A percentile compares a stretch with the other conserved stretches of the same genome.
Evolutionary conservation across 2,113 vertebrate genomes (phyloP).

Genomic region (Ptyas mucosa): DNA sequence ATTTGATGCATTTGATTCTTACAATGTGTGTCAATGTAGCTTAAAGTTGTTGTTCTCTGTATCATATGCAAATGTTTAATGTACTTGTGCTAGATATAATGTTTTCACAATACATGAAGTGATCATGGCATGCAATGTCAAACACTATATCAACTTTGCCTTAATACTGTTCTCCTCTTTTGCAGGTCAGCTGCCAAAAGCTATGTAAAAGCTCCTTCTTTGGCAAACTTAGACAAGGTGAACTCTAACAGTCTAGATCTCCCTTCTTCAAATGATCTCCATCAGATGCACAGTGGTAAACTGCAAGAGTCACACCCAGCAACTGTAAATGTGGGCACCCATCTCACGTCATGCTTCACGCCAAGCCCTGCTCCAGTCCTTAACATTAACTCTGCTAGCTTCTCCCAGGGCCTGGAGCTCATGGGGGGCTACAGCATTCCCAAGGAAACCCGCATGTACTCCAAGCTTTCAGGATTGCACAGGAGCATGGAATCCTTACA

Average conservation of each 20-base stretch:
- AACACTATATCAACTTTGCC: neutral
- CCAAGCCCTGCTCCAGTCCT: constrained; percentile 92
- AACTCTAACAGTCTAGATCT: constrained; percentile 87
- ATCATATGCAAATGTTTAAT: neutral
- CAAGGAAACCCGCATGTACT: constrained; percentile 80
- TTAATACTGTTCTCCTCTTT: neutral
- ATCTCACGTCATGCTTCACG: constrained; percentile 76
- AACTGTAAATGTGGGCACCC: constrained; percentile 21
- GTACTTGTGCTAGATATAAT: neutral
- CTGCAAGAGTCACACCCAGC: constrained; percentile 75
- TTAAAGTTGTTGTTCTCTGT: neutral
- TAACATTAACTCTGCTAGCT: constrained; percentile 89
- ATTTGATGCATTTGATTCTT: neutral
- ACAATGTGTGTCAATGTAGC: neutral
- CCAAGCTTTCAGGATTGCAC: constrained; percentile 87
- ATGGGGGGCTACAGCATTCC: constrained; percentile 74
- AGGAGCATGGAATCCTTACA: constrained; percentile 94
- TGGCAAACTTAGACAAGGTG: constrained; percentile 88
- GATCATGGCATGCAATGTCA: neutral
- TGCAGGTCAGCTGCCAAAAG: constrained; percentile 80
- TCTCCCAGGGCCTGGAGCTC: constrained; percentile 82
- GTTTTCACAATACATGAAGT: neutral
- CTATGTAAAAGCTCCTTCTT: constrained; percentile 82
- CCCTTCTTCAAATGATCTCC: constrained; percentile 73
- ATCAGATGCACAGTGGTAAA: constrained; percentile 76